Conservation (phyloP, 2,888 invertebrate species). For the Nomada fucata region DNA sequence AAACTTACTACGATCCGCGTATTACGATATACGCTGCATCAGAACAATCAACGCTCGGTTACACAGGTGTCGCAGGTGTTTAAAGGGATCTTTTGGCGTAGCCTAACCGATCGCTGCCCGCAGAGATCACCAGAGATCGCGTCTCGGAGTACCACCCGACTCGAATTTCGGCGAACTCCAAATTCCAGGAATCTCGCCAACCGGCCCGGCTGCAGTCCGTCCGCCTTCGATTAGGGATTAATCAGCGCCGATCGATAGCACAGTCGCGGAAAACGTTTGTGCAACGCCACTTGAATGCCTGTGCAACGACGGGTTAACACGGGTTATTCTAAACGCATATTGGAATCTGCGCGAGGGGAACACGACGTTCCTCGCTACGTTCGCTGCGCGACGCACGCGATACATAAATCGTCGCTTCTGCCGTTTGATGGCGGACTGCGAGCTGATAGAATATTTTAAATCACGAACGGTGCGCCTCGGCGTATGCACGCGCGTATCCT, state of each 20-base stretch:
- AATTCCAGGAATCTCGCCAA: conserved; percentile 33
- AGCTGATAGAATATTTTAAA: no score
- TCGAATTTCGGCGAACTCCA: conserved; percentile 10
- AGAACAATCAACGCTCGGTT: not conserved
- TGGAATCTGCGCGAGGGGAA: conserved; percentile 6
- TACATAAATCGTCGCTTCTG: not conserved
- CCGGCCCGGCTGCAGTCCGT: not conserved
- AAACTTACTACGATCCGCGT: no score
- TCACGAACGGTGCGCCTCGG: no score
- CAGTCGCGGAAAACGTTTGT: conserved; percentile 12
- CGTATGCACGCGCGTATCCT: no score
- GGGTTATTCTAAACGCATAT: not conserved
- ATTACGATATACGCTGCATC: no score
- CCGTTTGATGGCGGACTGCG: not conserved
- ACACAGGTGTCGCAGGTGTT: conserved; percentile 30
- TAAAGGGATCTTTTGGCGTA: conserved; percentile 47
- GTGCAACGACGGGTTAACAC: not conserved
- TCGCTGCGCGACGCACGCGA: not conserved
- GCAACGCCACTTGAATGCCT: not conserved
- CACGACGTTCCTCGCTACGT: not conserved
- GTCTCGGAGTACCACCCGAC: conserved; percentile 35
- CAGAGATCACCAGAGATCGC: conserved; percentile 26
- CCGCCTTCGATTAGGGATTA: conserved; percentile 53
- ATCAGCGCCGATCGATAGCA: conserved; percentile 38
- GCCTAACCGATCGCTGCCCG: conserved; percentile 22